Conservation (phyloP, 1,140 invertebrate species). For the Drosophila sp. region DNA sequence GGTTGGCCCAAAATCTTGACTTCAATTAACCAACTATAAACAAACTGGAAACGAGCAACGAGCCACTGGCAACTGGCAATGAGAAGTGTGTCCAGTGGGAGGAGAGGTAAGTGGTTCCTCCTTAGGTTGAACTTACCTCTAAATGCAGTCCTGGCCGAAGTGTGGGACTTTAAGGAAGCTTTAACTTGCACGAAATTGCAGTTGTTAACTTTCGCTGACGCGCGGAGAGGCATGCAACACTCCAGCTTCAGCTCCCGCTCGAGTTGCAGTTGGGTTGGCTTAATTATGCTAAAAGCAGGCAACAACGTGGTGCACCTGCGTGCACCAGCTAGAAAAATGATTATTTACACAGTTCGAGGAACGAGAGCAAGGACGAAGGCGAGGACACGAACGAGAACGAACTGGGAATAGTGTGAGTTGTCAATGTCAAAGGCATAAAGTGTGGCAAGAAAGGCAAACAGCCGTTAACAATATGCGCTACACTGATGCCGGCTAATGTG, state of each 20-base stretch:
- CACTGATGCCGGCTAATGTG: not conserved
- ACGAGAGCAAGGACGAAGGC: not conserved
- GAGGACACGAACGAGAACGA: constrained; percentile 4
- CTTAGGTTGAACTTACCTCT: constrained; percentile 52
- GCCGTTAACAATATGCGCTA: not conserved
- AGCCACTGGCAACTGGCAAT: constrained; percentile 14
- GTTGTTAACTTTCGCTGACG: constrained; percentile 29
- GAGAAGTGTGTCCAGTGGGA: constrained; percentile 14
- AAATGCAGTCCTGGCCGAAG: constrained; percentile 45
- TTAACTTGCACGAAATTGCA: constrained; percentile 30
- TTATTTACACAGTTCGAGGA: constrained; percentile 59
- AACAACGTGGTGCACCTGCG: constrained; percentile 59
- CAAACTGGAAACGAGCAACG: constrained; percentile 53
- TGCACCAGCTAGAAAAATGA: constrained; percentile 49
- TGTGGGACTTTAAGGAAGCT: constrained; percentile 47
- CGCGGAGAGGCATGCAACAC: not conserved
- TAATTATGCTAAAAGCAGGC: constrained; percentile 75
- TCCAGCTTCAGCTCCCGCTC: not conserved
- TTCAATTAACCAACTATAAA: constrained; percentile 75
- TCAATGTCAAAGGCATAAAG: constrained; percentile 70
- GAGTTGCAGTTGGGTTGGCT: constrained; percentile 25
- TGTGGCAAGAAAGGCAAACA: constrained; percentile 41
- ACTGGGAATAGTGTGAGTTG: constrained; percentile 16
- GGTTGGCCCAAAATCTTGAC: constrained; percentile 34
- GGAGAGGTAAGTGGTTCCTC: constrained; percentile 14